These are phyloP conservation scores for Brachypteracias leptosomus DNA, from an alignment of 2,113 vertebrate species.

Conservation along the genomic window DNA sequence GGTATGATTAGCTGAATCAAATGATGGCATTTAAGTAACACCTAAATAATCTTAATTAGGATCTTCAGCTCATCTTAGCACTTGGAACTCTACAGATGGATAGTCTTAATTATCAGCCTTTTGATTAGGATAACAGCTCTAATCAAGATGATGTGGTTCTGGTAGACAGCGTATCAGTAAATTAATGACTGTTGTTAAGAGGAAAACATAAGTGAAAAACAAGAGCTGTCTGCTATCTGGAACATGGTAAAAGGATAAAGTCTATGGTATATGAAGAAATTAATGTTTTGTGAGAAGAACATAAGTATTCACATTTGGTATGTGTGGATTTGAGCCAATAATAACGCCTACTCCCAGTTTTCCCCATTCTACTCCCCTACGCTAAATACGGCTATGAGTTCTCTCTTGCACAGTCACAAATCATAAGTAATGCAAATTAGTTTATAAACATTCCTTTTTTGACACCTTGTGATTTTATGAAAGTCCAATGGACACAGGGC, in stretches of 20 bases:
- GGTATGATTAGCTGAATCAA: slow-evolving; percentile 87
- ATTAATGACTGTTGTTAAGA: slow-evolving; percentile 82
- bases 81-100: slow-evolving; percentile 83
- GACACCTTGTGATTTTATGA: neutral
- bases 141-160: slow-evolving; percentile 84
- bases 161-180: slow-evolving; percentile 81
- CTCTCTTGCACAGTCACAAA: slow-evolving; percentile 14
- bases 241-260: slow-evolving; percentile 39
- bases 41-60: slow-evolving; percentile 87
- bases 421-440: slow-evolving; percentile 5
- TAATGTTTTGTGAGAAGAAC: slow-evolving; percentile 28
- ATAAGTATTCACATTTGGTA: slow-evolving; percentile 65
- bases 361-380: neutral
- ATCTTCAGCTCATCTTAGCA: slow-evolving; percentile 82
- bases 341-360: neutral
- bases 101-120: slow-evolving; percentile 85
- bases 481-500: neutral
- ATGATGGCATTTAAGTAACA: slow-evolving; percentile 85
- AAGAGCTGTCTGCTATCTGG: slow-evolving; percentile 61
- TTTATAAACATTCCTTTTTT: slow-evolving; percentile 41
- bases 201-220: slow-evolving; percentile 71
- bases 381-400: neutral
- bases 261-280: slow-evolving; percentile 27
- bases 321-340: slow-evolving; percentile 31
- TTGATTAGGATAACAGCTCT: slow-evolving; percentile 86